Conservation (phyloP, 2,797 vertebrate genomes). For the Poecilia gillii region DNA sequence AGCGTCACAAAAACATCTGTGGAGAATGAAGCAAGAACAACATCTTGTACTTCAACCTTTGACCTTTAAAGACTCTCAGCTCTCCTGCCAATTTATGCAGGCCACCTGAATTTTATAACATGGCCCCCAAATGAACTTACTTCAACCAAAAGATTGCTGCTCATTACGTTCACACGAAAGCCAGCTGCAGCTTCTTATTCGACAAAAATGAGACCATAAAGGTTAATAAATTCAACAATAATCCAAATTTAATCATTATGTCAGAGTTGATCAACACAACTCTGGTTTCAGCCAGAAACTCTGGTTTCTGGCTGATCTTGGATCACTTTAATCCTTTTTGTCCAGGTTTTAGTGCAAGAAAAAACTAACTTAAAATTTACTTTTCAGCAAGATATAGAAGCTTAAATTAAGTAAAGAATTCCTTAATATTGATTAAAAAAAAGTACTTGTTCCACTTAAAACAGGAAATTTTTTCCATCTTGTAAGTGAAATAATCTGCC, state of each 20-base stretch:
- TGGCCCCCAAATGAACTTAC: not conserved
- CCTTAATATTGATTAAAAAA: no score
- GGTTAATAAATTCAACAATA: not conserved
- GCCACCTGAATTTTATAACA: not conserved
- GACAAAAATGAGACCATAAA: not conserved
- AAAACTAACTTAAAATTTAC: no score
- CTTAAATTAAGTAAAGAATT: no score
- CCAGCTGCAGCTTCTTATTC: not conserved
- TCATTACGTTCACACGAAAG: not conserved
- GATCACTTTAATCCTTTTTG: not conserved
- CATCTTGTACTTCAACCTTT: not conserved
- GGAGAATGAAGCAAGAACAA: not conserved
- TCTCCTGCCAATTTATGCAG: not conserved
- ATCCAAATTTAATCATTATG: not conserved
- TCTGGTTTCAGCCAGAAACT: not conserved
- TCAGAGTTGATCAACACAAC: not conserved
- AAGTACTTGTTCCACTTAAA: no score
- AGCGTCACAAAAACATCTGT: conserved; percentile 7
- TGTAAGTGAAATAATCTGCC: no score
- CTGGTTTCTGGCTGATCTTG: not conserved
- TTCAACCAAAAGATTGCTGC: not conserved
- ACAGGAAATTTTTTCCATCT: no score
- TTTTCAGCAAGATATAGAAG: no score
- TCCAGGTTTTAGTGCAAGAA: no score
- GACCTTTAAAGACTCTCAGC: not conserved